A percentile compares a stretch with the other conserved stretches of the same genome.
These are phyloP conservation scores for Automeris io DNA, from an alignment of 2,888 invertebrate genomes.

Conservation along the genomic window DNA sequence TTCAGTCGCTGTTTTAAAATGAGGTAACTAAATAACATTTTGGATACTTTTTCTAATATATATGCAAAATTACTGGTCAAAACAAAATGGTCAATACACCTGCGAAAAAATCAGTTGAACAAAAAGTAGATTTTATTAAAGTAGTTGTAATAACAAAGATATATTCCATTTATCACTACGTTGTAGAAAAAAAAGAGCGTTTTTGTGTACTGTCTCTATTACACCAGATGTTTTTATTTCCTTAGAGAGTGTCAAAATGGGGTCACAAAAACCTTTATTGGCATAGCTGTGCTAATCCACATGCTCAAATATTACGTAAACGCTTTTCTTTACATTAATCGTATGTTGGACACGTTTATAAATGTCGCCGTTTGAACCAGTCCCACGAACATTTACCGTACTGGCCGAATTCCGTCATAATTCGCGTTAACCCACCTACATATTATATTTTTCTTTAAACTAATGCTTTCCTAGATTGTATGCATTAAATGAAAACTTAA, in stretches of 20 bases:
- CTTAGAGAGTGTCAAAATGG: background rate
- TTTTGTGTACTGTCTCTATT: too few species aligned
- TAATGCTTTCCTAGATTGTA: conserved; percentile 25
- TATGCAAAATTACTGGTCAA: too few species aligned
- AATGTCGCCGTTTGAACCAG: conserved; percentile 5
- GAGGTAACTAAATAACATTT: too few species aligned
- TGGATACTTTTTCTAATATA: too few species aligned
- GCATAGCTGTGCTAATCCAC: background rate
- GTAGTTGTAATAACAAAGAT: too few species aligned
- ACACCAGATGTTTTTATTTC: too few species aligned
- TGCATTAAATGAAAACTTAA: background rate
- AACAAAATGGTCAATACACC: too few species aligned
- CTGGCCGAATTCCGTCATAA: conserved; percentile 53
- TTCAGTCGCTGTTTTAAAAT: too few species aligned
- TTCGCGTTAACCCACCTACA: conserved; percentile 64
- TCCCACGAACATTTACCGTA: conserved; percentile 41
- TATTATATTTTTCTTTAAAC: conserved; percentile 36
- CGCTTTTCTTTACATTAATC: background rate
- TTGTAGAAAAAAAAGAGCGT: too few species aligned
- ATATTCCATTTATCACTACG: too few species aligned
- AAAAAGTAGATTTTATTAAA: too few species aligned
- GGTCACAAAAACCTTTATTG: background rate
- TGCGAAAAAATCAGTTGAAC: too few species aligned
- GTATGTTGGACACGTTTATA: conserved; percentile 6
- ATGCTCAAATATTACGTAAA: background rate